Evolutionary conservation across 2,797 vertebrate species (phyloP), one percentile per base, ranked within the genome.

Genomic region (Sorex maritimensis): DNA sequence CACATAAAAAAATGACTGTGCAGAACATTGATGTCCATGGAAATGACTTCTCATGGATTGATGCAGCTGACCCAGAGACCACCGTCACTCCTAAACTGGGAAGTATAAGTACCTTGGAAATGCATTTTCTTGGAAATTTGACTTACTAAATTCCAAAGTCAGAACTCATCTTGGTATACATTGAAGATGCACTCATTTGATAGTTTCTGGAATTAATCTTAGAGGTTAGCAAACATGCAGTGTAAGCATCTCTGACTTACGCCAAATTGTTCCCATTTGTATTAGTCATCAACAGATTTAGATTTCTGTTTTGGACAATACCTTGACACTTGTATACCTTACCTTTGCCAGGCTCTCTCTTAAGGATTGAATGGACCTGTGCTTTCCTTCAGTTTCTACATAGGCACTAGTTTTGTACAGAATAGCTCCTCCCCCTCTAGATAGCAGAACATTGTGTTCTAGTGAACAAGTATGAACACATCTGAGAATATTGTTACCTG

Each of bases 181-280:
- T 26, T 91, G 91, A 44, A 80, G 86, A 84, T 89, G 28, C 9
- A 67, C 69, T 81, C 4, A 65, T 58, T 92, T 79, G 55, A 2
- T 80, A 7, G 8, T 73, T 49, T 24, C 58, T 93, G 21, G 26
- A 78, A 81, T 79, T 69, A 69, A 67, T 84, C 81, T 68, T 85
- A 86, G 28, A 90, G 14, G 2, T 87, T 12, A 81, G 19, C 6
- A 26, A 90, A 74, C 38, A 15, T 85, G 3, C 75, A 55, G 4
- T 83, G 1, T 78, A 58, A 69, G 30, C 15, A 49, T 87, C 41
- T 83, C 24, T 80, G 2, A 26, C 61, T 75, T 49, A 41, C 28
- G 71, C 24, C 24, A 68, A 12, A 81, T 3, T 3, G 34, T 74
- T 78, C 5, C 34, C 15, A 14, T 73, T 80, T 90, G 2, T 72